Percentiles rank a stretch among this genome's conserved stretches.
These are phyloP conservation scores for Hirtodrosophila confusa DNA, from an alignment of 2,888 invertebrate genomes.

Conservation along the genomic window DNA sequence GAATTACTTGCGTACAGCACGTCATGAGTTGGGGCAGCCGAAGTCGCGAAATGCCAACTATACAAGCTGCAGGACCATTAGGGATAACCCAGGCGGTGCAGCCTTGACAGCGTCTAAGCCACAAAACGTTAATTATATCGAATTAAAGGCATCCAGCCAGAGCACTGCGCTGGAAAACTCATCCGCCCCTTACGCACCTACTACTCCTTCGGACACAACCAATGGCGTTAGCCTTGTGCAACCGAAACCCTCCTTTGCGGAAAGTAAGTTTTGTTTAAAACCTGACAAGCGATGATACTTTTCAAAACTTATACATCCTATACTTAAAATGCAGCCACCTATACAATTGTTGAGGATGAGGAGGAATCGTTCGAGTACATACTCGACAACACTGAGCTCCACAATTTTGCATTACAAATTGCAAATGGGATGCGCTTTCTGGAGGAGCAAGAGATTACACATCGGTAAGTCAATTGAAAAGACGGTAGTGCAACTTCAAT, in stretches of 20 bases:
- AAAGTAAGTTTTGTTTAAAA: slow-evolving; percentile 85
- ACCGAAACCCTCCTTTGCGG: slow-evolving; percentile 85
- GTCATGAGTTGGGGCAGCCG: slow-evolving; percentile 51
- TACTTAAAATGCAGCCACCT: slow-evolving; percentile 70
- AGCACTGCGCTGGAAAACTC: slow-evolving; percentile 31
- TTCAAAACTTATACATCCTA: too few species aligned
- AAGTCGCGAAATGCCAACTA: slow-evolving; percentile 53
- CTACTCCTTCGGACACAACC: background rate
- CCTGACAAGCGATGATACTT: too few species aligned
- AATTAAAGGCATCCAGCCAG: slow-evolving; percentile 76
- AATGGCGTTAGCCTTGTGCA: slow-evolving; percentile 14
- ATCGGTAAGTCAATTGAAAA: slow-evolving; percentile 85
- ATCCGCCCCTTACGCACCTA: background rate
- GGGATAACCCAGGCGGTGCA: background rate
- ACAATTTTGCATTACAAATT: slow-evolving; percentile 91
- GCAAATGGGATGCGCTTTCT: slow-evolving; percentile 92
- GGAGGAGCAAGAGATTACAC: slow-evolving; percentile 89
- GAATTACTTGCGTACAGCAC: slow-evolving; percentile 69
- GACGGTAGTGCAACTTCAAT: too few species aligned
- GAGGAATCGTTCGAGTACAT: slow-evolving; percentile 81
- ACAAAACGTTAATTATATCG: slow-evolving; percentile 78
- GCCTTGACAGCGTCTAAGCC: slow-evolving; percentile 3
- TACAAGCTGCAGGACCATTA: slow-evolving; percentile 28
- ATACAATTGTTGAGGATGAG: slow-evolving; percentile 75
- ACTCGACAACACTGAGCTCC: slow-evolving; percentile 86